Evolutionary conservation across 2,113 vertebrate species (phyloP), one percentile per base, ranked within the genome.

Genomic region (Ornithorhynchus anatinus): DNA sequence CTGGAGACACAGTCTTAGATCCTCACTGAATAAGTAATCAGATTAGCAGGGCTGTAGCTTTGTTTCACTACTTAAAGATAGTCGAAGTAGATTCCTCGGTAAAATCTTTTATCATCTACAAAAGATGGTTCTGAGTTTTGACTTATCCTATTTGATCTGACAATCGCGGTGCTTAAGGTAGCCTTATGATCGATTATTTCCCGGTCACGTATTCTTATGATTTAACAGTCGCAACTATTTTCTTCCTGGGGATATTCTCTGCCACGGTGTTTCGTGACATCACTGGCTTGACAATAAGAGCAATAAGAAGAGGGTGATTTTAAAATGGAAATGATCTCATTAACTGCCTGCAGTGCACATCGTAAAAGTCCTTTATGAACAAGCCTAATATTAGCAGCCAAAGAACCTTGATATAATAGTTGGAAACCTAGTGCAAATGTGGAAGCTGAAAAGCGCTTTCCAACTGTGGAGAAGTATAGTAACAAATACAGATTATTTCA

Each of bases 21-120:
- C 66, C 67, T 84, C 44, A 59, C 82, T 84, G 74, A 88, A 79
- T 86, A 47, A 76, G 43, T 51, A 57, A 82, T 56, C 59, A 86
- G 72, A 84, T 81, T 82, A 63, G 39, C 64, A 25, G 13, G 86
- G 54, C 33, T 72, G 22, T 57, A 67, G 4, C 10, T 73, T 66
- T 62, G 75, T 54, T 23, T 77, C 59, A 59, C 86, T 75, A 37
- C 65, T 88, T 87, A 89, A 84, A 70, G 42, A 54, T 60, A 72
- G 11, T 67, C 63, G 67, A 71, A 85, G 72, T 79, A 37, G 37
- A 69, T 13, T 22, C 17, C 35, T n/a, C 12, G 10, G 8, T n/a
- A 22, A 53, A 13, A 36, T 35, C 36, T 32, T 54, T 33, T 16
- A 25, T 35, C 14, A 42, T 36, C 62, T 82, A 25, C 79, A 66